Evolutionary conservation across 2,113 vertebrate species (phyloP).

Genomic region (Pangasianodon hypophthalmus): DNA sequence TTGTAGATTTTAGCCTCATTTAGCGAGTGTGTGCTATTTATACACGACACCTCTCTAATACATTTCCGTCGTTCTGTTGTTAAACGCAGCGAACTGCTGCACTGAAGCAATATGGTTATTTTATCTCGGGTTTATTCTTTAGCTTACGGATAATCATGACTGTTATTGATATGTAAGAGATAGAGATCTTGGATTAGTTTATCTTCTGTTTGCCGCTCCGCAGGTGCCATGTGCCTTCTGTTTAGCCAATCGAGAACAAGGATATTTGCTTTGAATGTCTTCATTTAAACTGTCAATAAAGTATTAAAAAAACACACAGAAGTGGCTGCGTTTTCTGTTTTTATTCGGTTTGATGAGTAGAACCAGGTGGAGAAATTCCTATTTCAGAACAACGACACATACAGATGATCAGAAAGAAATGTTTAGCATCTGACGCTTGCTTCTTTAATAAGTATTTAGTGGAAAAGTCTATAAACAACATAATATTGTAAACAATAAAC

Average conservation of each 20-base stretch:
- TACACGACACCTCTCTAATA: constrained; percentile 42
- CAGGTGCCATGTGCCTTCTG: constrained; percentile 61
- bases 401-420: not conserved
- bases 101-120: constrained; percentile 9
- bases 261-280: constrained; percentile 68
- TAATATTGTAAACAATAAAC: too few relatives aligned
- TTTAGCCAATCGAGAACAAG: constrained; percentile 56
- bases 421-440: not conserved
- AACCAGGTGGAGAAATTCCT: not conserved
- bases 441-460: not conserved
- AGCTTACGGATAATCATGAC: constrained; percentile 14
- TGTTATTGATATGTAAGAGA: constrained; percentile 12
- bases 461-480: not conserved
- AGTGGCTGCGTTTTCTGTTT: not conserved
- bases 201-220: not conserved
- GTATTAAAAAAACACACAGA: constrained; percentile 50
- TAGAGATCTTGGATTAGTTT: not conserved
- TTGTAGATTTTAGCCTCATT: constrained; percentile 37
- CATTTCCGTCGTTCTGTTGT: constrained; percentile 19
- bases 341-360: not conserved
- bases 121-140: not conserved
- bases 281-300: constrained; percentile 74
- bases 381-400: not conserved
- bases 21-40: constrained; percentile 29
- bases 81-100: not conserved